Evolutionary conservation across 2,113 vertebrate genomes (phyloP).

Genomic region (Phasianus colchicus): DNA sequence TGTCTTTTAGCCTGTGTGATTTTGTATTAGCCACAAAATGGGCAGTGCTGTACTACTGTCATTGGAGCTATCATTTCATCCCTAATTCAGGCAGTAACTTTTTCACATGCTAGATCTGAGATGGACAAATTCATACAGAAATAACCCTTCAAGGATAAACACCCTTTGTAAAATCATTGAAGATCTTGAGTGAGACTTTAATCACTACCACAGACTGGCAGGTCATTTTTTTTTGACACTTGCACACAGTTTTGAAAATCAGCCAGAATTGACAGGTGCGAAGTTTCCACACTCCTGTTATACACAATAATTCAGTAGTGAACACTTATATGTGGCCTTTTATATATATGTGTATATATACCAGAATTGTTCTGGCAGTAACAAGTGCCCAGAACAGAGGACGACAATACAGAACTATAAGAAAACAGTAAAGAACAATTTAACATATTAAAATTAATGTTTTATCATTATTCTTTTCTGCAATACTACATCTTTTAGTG

Average conservation of each 20-base stretch:
- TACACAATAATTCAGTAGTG: constrained; percentile 69
- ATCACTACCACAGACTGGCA: constrained; percentile 73
- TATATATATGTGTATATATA: neutral
- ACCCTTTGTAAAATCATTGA: constrained; percentile 72
- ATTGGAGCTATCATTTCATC: constrained; percentile 30
- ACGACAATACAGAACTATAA: neutral
- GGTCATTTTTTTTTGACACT: constrained; percentile 75
- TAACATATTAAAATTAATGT: neutral
- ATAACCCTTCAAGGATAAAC: constrained; percentile 76
- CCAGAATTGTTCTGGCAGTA: neutral
- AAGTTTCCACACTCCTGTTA: constrained; percentile 71
- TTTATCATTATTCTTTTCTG: neutral
- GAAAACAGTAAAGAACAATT: neutral
- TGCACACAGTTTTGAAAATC: constrained; percentile 74
- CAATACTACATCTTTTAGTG: neutral
- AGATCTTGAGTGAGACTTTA: constrained; percentile 65
- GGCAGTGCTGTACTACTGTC: neutral
- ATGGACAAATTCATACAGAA: constrained; percentile 69
- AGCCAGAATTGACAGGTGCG: constrained; percentile 75
- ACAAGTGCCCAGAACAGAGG: neutral
- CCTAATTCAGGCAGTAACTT: constrained; percentile 49
- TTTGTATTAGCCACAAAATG: constrained; percentile 3
- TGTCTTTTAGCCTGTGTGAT: neutral
- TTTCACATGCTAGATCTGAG: constrained; percentile 46
- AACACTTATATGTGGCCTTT: constrained; percentile 30